Conservation (phyloP, 2,888 invertebrate genomes). For the Orthonychiurus folsomi region DNA sequence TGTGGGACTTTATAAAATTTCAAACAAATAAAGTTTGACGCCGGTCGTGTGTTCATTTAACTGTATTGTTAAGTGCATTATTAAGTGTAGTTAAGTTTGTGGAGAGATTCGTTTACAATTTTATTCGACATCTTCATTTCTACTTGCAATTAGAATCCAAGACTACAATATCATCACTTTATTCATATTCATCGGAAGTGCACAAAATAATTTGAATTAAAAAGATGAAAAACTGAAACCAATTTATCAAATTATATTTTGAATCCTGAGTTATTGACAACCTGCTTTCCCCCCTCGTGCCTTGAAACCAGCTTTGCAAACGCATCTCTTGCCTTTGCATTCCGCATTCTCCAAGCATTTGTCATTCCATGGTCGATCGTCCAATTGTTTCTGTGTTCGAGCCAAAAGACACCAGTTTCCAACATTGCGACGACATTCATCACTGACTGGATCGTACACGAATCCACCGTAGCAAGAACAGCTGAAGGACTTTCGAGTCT, state of each 20-base stretch:
- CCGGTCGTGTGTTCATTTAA: not conserved
- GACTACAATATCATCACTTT: not conserved
- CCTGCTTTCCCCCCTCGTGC: not conserved
- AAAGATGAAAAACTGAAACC: not conserved
- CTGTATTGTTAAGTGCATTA: not conserved
- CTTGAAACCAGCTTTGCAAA: not conserved
- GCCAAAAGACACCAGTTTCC: conserved; percentile 20
- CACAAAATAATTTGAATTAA: too few relatives aligned
- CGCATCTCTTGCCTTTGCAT: conserved; percentile 9
- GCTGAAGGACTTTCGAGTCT: not conserved
- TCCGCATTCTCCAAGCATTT: conserved; percentile 25
- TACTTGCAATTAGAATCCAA: not conserved
- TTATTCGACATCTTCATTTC: too few relatives aligned
- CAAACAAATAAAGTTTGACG: not conserved
- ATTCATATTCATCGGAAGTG: not conserved
- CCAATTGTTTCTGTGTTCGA: conserved; percentile 1
- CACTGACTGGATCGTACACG: conserved; percentile 19
- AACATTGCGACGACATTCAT: conserved; percentile 27
- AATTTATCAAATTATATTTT: too few relatives aligned
- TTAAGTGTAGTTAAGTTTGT: not conserved
- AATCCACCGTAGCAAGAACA: conserved; percentile 9
- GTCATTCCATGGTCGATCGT: conserved; percentile 21
- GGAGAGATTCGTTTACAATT: too few relatives aligned
- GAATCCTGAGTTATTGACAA: not conserved
- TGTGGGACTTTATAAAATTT: not conserved